Base-by-base conservation (phyloP, 2,888 invertebrate species). In the Eustalomyia histrio region DNA sequence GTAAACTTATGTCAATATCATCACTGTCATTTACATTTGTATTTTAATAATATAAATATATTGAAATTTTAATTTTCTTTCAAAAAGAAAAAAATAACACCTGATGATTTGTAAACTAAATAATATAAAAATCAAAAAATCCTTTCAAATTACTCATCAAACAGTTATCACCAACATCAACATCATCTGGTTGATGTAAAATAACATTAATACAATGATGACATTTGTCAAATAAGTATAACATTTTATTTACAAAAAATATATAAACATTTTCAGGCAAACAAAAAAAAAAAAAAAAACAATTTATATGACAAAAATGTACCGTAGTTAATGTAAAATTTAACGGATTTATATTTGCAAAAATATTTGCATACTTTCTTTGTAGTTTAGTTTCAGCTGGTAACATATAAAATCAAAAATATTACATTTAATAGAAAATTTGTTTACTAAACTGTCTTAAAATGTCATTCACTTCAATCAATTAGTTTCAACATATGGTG, bases 381-480 rank as follows among this genome's bases (percentile, higher is more conserved):
- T 21, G 21, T 21, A 21, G 21, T 21, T n/a, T 21, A 4, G 21
- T 4, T 21, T 7, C 29, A 29, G 29, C 29, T 29, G 29, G n/a
- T n/a, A n/a, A n/a, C n/a, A n/a, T 29, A 29, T 2, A 21, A 21
- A 21, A 3, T 29, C 29, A 3, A 47, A 43, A 47, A 47, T 47
- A n/a, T 47, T 47, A 47, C 43, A 2, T 47, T n/a, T n/a, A n/a
- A n/a, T 47, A n/a, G n/a, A 2, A n/a, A 14, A 47, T 47, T 47
- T 14, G 2, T 39, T 12, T 12, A 39, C 12, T 39, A 12, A n/a
- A 21, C 58, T 67, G 24, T 39, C 58, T 24, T 24, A 67, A 52
- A 43, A 43, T 52, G 74, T 67, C 65, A 74, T 52, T 18, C 39
- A 74, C 17, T 74, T 52, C 60, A 60, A 67, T 74, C n/a, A 47